Conservation (phyloP, 2,113 vertebrate genomes). For the Sander lucioperca region DNA sequence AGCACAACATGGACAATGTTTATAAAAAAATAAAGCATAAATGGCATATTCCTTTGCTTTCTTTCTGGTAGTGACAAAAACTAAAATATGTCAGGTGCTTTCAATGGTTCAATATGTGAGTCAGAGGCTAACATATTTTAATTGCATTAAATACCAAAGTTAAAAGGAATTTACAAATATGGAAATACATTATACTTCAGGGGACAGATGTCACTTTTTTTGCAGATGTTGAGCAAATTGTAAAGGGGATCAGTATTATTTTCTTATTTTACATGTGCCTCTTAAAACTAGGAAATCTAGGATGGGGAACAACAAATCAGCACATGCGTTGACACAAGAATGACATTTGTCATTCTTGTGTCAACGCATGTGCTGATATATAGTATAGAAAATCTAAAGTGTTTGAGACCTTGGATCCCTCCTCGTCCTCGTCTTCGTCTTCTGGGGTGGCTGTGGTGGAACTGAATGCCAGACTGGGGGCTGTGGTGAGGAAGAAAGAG, state of each 20-base stretch:
- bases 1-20: background rate
- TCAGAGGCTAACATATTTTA: background rate
- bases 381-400: background rate
- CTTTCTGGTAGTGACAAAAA: background rate
- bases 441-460: conserved; percentile 76
- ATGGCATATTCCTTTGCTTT: background rate
- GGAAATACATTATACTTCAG: background rate
- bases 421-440: conserved; percentile 72
- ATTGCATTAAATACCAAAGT: background rate
- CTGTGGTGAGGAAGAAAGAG: conserved; percentile 69
- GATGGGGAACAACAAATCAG: background rate
- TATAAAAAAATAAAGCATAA: too few species aligned
- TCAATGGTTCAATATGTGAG: background rate
- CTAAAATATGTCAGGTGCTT: background rate
- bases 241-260: background rate
- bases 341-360: too few species aligned
- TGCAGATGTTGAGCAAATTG: background rate
- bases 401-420: conserved; percentile 77
- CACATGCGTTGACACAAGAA: background rate
- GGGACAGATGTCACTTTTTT: background rate
- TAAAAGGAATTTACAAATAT: background rate
- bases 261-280: background rate
- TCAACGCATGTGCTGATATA: too few species aligned
- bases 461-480: conserved; percentile 62
- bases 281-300: background rate